Base-by-base conservation (phyloP, 2,797 vertebrate genomes). In the Epinephelus malabaricus region DNA sequence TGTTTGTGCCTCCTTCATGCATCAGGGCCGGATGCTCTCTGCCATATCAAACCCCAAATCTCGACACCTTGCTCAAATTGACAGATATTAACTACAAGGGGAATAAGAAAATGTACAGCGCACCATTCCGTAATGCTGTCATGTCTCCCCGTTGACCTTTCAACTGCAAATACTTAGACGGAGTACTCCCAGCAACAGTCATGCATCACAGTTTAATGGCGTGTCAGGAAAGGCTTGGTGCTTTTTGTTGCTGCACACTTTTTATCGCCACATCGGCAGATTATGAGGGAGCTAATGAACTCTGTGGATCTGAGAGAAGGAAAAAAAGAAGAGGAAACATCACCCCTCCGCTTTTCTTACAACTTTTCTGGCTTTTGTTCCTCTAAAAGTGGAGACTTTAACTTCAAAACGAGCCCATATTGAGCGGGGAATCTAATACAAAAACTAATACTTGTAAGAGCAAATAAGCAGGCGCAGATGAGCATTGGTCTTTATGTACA, bases 251-350 rank as follows among this genome's bases (percentile, higher is more conserved):
- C 82, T 86, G 80, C 84, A 90, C 90, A 82, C 89, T 91, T 89
- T 91, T 92, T 95, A 95, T 94, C 91, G 89, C 92, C 76, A 81
- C 92, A 95, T 95, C 92, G 90, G 92, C 93, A 94, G 93, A 95
- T 95, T 95, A 95, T 82, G 82, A 86, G 86, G 10, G 30, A 83
- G 89, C 92, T 95, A 96, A 96, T 95, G 95, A 96, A 95, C 93
- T 92, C 77, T 34, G 63, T 13, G 17, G 63, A 78, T 89, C 73
- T 69, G 84, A 88, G 83, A 75, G 8, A 49, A 6, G 7, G 12
- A 21, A 59, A 3, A 3, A 43, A 46, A 60, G 0, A 15, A 19
- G 27, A 58, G 49, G 62, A 13, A 62, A 49, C 53, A 90, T 85
- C 85, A 73, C 72, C 63, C 46, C 21, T 70, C 43, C 72, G 79